These are phyloP conservation scores for Eupithecia inturbata DNA, from an alignment of 2,888 invertebrate genomes.

Conservation along the genomic window DNA sequence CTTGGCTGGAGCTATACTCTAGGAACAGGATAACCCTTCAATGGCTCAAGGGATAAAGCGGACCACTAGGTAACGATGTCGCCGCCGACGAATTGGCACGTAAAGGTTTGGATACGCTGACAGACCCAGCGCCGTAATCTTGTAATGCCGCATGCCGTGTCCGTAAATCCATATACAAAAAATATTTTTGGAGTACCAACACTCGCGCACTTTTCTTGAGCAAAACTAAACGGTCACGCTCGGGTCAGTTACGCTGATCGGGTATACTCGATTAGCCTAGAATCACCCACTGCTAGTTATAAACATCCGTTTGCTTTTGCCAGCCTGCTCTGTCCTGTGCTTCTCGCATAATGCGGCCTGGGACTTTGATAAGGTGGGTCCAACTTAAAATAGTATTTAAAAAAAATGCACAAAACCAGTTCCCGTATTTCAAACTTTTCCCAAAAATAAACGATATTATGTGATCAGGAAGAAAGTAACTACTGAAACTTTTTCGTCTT, in stretches of 20 bases:
- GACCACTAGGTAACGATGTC: too few relatives aligned
- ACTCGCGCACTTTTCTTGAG: neutral
- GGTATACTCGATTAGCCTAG: neutral
- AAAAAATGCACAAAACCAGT: neutral
- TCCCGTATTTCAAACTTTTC: neutral
- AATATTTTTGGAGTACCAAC: neutral
- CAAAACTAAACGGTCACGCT: neutral
- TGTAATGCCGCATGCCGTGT: neutral
- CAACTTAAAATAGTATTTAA: neutral
- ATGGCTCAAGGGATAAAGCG: too few relatives aligned
- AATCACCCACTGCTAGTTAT: neutral
- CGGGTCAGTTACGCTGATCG: neutral
- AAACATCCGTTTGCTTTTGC: neutral
- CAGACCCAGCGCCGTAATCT: neutral
- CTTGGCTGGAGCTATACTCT: too few relatives aligned
- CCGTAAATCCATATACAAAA: neutral
- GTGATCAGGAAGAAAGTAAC: neutral
- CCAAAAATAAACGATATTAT: neutral
- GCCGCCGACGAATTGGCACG: neutral
- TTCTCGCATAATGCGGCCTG: neutral
- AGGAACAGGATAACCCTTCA: too few relatives aligned
- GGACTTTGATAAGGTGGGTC: neutral
- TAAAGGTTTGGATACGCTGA: neutral
- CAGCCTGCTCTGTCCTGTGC: neutral
- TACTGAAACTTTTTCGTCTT: neutral